phyloP scores from a whole-genome alignment of 2,888 invertebrate species.

The Oasisia sp. region DNA sequence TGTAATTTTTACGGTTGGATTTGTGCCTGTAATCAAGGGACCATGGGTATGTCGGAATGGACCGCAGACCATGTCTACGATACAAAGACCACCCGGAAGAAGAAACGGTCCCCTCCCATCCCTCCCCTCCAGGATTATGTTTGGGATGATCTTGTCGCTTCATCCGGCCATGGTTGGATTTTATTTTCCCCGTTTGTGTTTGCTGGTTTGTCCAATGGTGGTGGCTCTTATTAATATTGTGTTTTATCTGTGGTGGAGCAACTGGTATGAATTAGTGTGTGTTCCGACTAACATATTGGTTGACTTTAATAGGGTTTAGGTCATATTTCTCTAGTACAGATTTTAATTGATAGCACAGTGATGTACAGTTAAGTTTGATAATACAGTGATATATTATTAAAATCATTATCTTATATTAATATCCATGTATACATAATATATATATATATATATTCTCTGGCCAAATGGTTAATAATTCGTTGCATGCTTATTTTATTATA shows the following conservation, averaged over 20 bases:
- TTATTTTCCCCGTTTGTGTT: not conserved
- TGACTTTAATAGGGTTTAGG: not conserved
- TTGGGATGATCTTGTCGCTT: not conserved
- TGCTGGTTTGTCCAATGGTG: not conserved
- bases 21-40: not conserved
- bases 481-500: not conserved
- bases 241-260: not conserved
- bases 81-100: not conserved
- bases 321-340: not conserved
- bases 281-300: not conserved
- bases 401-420: not conserved
- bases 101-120: not conserved
- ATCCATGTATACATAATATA: too few relatives aligned
- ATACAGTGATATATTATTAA: not conserved
- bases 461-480: not conserved
- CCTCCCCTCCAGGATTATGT: not conserved
- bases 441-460: too few relatives aligned
- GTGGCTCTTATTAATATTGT: not conserved
- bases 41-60: not conserved
- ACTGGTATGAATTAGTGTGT: slow-evolving; percentile 18
- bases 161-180: not conserved
- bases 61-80: not conserved
- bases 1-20: not conserved
- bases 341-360: not conserved
- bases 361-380: too few relatives aligned